Conservation (phyloP, 2,113 vertebrate species). For the Pygathrix nemaeus region DNA sequence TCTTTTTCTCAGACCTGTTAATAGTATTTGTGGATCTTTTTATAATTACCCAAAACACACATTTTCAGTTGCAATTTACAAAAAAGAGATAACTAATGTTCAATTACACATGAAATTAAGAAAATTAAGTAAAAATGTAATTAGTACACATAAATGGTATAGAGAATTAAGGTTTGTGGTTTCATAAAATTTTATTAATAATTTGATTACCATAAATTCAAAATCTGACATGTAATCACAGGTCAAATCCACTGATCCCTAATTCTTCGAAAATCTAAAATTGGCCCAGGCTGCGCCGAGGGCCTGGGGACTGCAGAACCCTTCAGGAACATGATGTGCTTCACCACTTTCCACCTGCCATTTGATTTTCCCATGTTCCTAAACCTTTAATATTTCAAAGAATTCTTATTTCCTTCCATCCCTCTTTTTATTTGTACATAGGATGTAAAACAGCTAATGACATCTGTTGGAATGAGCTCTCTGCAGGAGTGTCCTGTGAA, state of each 20-base stretch:
- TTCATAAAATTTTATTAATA: background rate
- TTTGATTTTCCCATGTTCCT: background rate
- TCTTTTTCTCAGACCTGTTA: background rate
- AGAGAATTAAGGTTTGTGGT: background rate
- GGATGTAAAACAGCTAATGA: background rate
- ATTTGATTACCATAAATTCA: background rate
- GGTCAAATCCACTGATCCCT: background rate
- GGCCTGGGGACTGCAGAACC: background rate
- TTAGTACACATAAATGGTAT: background rate
- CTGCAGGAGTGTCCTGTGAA: background rate
- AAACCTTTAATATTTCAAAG: background rate
- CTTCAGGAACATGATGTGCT: background rate
- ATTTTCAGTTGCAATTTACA: background rate
- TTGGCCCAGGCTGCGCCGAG: background rate
- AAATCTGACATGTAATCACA: background rate
- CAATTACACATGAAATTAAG: background rate
- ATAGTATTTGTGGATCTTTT: background rate
- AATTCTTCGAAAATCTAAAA: background rate
- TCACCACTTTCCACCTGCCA: background rate
- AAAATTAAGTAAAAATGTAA: background rate
- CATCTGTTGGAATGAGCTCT: background rate
- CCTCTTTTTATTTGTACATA: background rate
- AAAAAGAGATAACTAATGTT: background rate
- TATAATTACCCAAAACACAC: conserved; percentile 9
- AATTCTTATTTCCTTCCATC: background rate